Conservation (phyloP, 2,113 vertebrate genomes). For the Daboia siamensis region DNA sequence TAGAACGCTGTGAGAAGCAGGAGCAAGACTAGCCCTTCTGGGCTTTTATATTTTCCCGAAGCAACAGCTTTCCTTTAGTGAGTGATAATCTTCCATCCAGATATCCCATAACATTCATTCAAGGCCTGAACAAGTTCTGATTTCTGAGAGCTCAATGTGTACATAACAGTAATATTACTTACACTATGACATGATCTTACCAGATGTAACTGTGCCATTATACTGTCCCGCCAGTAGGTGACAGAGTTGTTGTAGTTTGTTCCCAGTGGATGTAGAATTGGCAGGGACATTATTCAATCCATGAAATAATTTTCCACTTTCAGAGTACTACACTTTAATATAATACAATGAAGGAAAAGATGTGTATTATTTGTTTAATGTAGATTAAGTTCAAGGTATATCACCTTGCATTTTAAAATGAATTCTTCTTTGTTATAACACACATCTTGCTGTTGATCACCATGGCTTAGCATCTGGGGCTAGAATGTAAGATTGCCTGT, state of each 20-base stretch:
- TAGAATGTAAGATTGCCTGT: background rate
- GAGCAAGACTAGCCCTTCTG: background rate
- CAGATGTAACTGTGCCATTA: background rate
- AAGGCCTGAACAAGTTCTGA: background rate
- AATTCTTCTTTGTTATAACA: background rate
- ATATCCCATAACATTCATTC: background rate
- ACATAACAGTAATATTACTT: background rate
- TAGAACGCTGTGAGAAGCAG: background rate
- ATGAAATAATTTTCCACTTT: constrained; percentile 41
- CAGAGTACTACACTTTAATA: constrained; percentile 41
- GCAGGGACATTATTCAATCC: constrained; percentile 48
- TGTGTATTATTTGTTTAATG: constrained; percentile 11
- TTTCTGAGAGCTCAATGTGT: background rate
- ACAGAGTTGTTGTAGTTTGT: background rate
- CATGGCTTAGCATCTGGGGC: background rate
- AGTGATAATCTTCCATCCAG: background rate
- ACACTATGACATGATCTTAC: background rate
- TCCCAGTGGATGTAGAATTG: background rate
- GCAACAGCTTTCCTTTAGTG: background rate
- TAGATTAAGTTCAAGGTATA: background rate
- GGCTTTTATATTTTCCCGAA: background rate
- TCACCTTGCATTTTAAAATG: constrained; percentile 1
- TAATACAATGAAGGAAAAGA: constrained; percentile 12
- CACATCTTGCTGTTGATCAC: background rate
- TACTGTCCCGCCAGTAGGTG: background rate